These are phyloP conservation scores for Drosophila auraria DNA, from an alignment of 1,140 invertebrate genomes.

Conservation along the genomic window DNA sequence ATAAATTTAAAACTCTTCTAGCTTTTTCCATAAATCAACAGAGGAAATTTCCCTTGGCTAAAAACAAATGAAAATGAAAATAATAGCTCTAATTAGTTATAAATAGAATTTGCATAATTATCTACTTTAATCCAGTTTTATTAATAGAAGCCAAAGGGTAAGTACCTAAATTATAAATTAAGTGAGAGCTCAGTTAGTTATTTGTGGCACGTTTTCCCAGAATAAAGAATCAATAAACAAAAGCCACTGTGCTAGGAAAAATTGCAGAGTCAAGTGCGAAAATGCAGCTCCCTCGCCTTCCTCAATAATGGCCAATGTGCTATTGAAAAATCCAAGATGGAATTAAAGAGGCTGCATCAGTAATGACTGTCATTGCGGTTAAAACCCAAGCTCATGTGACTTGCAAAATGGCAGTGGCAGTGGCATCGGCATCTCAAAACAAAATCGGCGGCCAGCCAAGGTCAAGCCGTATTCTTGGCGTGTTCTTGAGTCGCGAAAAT, in stretches of 20 bases:
- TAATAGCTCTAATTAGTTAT: no score
- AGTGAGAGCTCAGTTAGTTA: neutral
- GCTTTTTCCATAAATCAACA: slow-evolving; percentile 13
- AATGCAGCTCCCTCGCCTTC: slow-evolving; percentile 32
- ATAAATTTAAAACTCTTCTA: slow-evolving; percentile 4
- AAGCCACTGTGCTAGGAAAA: slow-evolving; percentile 26
- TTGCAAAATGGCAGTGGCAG: slow-evolving; percentile 38
- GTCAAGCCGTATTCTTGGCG: slow-evolving; percentile 48
- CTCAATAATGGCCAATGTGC: slow-evolving; percentile 13
- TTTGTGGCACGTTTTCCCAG: neutral
- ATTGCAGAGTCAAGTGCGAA: slow-evolving; percentile 34
- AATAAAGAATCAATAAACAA: neutral
- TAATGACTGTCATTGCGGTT: slow-evolving; percentile 25
- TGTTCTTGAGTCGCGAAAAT: slow-evolving; percentile 59
- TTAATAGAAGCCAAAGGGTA: neutral
- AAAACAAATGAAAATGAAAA: neutral
- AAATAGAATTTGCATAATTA: neutral
- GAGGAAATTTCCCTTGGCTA: slow-evolving; percentile 9
- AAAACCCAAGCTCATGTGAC: slow-evolving; percentile 28
- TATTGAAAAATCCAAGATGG: slow-evolving; percentile 28
- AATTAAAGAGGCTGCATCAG: slow-evolving; percentile 4
- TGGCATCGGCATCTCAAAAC: slow-evolving; percentile 29
- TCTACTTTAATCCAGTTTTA: neutral
- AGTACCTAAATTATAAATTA: neutral
- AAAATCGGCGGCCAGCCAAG: slow-evolving; percentile 50